Evolutionary conservation across 2,888 invertebrate genomes (phyloP).

Genomic region (Macaria notata): DNA sequence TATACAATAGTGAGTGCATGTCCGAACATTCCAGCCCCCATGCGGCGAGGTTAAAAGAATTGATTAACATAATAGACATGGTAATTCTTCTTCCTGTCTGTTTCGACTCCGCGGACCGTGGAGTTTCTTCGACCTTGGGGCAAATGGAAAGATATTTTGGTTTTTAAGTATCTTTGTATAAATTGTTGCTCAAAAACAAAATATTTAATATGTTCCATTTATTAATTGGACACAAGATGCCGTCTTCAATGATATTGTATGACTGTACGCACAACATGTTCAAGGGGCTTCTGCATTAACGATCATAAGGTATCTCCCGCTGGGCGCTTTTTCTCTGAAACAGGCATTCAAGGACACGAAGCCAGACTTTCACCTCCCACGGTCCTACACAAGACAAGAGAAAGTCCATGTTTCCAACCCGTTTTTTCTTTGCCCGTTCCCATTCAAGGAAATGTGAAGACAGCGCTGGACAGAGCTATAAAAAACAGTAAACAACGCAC

Average conservation of each 20-base stretch:
- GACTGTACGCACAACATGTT: no score
- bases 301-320: constrained; percentile 29
- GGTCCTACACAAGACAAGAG: constrained; percentile 50
- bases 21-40: constrained; percentile 38
- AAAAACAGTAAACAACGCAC: constrained; percentile 2
- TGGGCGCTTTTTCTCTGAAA: constrained; percentile 47
- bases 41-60: constrained; percentile 55
- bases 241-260: no score
- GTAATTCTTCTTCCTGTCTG: constrained; percentile 57
- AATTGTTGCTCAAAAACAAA: no score
- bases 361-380: constrained; percentile 72
- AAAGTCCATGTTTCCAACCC: constrained; percentile 60
- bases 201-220: not conserved
- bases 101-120: constrained; percentile 48
- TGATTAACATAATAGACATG: constrained; percentile 56
- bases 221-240: no score
- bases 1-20: constrained; percentile 34
- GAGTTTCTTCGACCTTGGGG: constrained; percentile 38
- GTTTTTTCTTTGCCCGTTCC: constrained; percentile 53
- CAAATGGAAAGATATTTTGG: constrained; percentile 25
- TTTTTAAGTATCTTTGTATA: no score
- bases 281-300: not conserved
- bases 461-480: not conserved
- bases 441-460: constrained; percentile 36
- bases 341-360: constrained; percentile 63